Percentiles rank a stretch among this genome's conserved stretches.
Conservation (phyloP, 2,888 invertebrate species). For the Phymatocera aterrima region DNA sequence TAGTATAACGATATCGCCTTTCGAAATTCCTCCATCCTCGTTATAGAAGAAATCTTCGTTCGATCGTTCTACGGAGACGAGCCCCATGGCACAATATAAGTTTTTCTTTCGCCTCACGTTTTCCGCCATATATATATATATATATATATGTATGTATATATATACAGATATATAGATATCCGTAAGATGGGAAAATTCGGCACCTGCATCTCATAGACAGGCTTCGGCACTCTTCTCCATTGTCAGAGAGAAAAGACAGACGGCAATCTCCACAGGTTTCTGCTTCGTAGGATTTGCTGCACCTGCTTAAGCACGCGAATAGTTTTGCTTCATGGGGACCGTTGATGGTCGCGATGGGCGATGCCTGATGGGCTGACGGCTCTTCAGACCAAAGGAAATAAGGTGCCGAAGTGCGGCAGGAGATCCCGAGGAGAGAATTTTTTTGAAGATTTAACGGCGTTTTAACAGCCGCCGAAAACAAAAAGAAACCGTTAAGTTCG, state of each 20-base stretch:
- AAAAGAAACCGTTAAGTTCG: too few species aligned
- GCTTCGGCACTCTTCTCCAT: not conserved
- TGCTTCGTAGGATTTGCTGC: slow-evolving; percentile 31
- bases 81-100: too few species aligned
- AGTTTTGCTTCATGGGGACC: slow-evolving; percentile 52
- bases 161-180: not conserved
- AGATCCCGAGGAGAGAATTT: not conserved
- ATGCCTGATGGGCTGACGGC: slow-evolving; percentile 35
- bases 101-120: too few species aligned
- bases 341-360: slow-evolving; percentile 43
- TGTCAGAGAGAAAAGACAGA: slow-evolving; percentile 4
- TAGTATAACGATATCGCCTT: slow-evolving; percentile 31
- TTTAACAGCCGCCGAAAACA: slow-evolving; percentile 34
- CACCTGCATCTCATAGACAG: slow-evolving; percentile 25
- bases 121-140: not conserved
- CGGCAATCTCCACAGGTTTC: slow-evolving; percentile 31
- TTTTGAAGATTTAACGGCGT: slow-evolving; percentile 28
- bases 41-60: not conserved
- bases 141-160: not conserved
- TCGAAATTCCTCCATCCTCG: slow-evolving; percentile 7
- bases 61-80: too few species aligned
- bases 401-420: not conserved
- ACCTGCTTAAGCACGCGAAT: slow-evolving; percentile 54
- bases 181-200: slow-evolving; percentile 21
- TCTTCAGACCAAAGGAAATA: not conserved